phyloP scores from a whole-genome alignment of 2,113 vertebrate species.

The Prunella himalayana region DNA sequence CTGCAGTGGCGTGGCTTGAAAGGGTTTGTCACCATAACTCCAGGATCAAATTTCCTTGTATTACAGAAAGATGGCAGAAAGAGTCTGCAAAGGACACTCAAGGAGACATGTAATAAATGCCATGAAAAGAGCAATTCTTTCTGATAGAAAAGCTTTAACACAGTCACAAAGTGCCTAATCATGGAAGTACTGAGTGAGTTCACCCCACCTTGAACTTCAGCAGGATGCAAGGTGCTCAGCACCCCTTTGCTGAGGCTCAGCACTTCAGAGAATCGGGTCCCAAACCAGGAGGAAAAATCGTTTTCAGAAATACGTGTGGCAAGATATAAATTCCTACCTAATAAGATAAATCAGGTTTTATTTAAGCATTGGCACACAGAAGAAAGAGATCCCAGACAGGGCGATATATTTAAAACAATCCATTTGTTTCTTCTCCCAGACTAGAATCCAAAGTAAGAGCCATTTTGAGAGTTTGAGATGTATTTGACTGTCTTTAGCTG shows the following conservation, averaged over 20 bases:
- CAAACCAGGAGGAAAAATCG: conserved; percentile 34
- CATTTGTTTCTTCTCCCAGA: conserved; percentile 19
- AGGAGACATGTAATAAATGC: conserved; percentile 52
- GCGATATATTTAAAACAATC: conserved; percentile 39
- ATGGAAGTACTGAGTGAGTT: conserved; percentile 39
- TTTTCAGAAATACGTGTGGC: conserved; percentile 11
- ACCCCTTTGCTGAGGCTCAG: background rate
- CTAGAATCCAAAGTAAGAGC: background rate
- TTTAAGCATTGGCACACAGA: conserved; percentile 26
- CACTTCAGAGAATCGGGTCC: background rate
- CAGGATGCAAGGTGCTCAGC: background rate
- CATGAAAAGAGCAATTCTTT: conserved; percentile 41
- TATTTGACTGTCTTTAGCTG: background rate
- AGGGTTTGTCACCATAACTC: conserved; percentile 60
- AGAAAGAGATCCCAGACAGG: conserved; percentile 47
- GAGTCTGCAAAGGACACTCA: conserved; percentile 57
- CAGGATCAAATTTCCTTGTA: conserved; percentile 55
- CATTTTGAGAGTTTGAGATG: background rate
- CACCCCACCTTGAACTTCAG: background rate
- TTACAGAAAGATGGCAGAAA: conserved; percentile 66
- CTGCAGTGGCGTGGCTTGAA: background rate
- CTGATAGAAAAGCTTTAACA: conserved; percentile 45
- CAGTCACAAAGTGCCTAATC: conserved; percentile 42
- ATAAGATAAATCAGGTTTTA: conserved; percentile 61
- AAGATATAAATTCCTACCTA: conserved; percentile 35